Percentiles rank a stretch among this genome's conserved stretches.
These are phyloP conservation scores for Cynaeus angustus DNA, from an alignment of 2,888 invertebrate species.

Conservation along the genomic window DNA sequence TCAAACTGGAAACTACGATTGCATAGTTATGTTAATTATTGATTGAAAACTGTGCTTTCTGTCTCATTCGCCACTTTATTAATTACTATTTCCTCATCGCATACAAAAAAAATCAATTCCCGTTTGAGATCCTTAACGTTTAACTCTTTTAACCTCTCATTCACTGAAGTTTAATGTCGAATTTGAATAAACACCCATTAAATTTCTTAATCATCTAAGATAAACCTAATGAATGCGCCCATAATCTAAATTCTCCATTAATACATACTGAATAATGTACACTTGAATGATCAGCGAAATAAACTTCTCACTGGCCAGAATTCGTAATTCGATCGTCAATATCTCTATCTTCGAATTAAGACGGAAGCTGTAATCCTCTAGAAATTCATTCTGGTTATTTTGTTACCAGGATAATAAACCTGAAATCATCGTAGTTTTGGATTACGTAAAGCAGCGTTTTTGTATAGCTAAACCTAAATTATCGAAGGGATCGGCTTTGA, in stretches of 20 bases:
- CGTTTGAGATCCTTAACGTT: no score
- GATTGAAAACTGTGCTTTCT: no score
- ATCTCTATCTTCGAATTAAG: constrained; percentile 18
- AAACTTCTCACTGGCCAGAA: constrained; percentile 14
- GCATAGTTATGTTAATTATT: no score
- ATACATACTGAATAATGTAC: constrained; percentile 1
- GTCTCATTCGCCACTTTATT: no score
- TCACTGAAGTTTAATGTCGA: no score
- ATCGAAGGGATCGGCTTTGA: constrained; percentile 1
- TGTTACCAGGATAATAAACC: constrained; percentile 3
- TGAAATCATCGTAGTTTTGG: background rate
- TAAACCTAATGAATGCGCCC: background rate
- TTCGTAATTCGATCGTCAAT: constrained; percentile 15
- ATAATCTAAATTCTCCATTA: constrained; percentile 4
- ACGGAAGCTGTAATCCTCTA: constrained; percentile 20
- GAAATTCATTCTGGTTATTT: constrained; percentile 28
- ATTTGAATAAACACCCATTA: no score
- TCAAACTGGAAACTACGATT: no score
- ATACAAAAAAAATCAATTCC: no score
- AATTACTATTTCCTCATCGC: no score
- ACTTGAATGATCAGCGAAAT: constrained; percentile 19
- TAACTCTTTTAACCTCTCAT: no score
- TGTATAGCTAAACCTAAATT: background rate
- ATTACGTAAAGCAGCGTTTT: constrained; percentile 12
- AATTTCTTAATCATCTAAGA: no score